Conservation (phyloP, 30 jellyfish, hydroid and myxozoan species). For the Turritopsis dohrnii region DNA sequence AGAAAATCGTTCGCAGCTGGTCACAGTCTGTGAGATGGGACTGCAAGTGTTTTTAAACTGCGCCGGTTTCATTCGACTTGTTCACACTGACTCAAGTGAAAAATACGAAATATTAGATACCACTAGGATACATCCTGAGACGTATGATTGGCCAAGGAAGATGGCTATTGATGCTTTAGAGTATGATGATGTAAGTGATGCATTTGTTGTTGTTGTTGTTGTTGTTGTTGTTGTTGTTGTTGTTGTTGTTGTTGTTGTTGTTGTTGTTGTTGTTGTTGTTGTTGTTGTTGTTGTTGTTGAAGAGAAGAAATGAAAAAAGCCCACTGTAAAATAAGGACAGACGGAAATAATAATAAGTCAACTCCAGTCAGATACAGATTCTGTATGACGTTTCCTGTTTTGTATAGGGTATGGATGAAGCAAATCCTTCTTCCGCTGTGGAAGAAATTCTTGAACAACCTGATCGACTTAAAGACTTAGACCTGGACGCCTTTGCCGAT, state of each 20-base stretch:
- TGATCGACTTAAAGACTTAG: slow-evolving; percentile 86
- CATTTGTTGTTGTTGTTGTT: background rate
- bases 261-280: background rate
- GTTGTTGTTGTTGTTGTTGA: slow-evolving; percentile 4
- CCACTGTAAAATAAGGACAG: no score
- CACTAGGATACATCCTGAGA: slow-evolving; percentile 97
- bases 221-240: no score
- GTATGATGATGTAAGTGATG: slow-evolving; percentile 72
- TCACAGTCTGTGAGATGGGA: slow-evolving; percentile 93
- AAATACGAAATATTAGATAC: slow-evolving; percentile 87
- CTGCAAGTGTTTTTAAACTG: slow-evolving; percentile 92
- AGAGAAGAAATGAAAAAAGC: no score
- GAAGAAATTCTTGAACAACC: slow-evolving; percentile 92
- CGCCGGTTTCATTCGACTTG: slow-evolving; percentile 94
- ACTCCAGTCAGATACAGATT: no score
- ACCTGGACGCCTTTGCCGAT: slow-evolving; percentile 93
- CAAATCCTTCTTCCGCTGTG: slow-evolving; percentile 88
- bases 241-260: background rate
- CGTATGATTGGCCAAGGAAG: slow-evolving; percentile 98
- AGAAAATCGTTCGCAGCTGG: slow-evolving; percentile 95
- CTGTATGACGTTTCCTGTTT: background rate
- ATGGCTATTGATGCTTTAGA: slow-evolving; percentile 97
- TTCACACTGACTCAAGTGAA: slow-evolving; percentile 59
- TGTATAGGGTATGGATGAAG: slow-evolving; percentile 83
- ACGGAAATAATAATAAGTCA: no score